Percentiles rank a stretch among this genome's conserved stretches.
phyloP scores from a whole-genome alignment of 2,797 vertebrate genomes.

The Ptychobarbus kaznakovi region DNA sequence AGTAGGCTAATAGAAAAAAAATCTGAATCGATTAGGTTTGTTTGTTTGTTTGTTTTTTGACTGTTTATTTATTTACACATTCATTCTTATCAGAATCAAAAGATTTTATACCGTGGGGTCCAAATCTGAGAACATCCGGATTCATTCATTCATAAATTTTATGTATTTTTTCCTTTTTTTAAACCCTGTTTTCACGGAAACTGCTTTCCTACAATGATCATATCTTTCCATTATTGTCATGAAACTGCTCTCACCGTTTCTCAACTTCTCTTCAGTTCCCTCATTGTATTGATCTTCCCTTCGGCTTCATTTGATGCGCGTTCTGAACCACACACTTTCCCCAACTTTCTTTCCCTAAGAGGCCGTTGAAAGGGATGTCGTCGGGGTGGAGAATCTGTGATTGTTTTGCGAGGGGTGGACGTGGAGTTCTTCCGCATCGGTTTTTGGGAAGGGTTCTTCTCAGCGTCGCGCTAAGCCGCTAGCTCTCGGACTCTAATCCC shows the following conservation, averaged over 20 bases:
- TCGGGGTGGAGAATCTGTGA: conserved; percentile 57
- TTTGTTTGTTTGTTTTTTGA: background rate
- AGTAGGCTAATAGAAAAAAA: background rate
- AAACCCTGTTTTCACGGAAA: background rate
- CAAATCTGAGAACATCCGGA: background rate
- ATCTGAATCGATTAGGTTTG: background rate
- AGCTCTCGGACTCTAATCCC: conserved; percentile 79
- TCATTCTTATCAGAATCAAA: background rate
- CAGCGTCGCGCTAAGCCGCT: conserved; percentile 72
- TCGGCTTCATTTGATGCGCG: background rate
- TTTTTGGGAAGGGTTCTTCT: conserved; percentile 60
- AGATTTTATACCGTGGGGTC: background rate
- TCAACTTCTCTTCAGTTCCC: background rate
- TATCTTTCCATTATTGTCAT: background rate
- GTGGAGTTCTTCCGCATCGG: conserved; percentile 59
- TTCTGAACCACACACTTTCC: conserved; percentile 9
- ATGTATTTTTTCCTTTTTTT: background rate
- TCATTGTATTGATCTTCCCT: background rate
- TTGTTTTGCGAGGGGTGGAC: conserved; percentile 62
- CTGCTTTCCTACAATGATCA: background rate
- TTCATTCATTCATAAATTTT: background rate
- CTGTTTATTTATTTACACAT: background rate
- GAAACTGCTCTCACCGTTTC: conserved; percentile 4
- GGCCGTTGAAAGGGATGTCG: conserved; percentile 68
- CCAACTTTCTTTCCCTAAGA: conserved; percentile 31